Percentiles rank a stretch among this genome's conserved stretches.
Conservation (phyloP, 2,113 vertebrate genomes). For the Upupa epops region DNA sequence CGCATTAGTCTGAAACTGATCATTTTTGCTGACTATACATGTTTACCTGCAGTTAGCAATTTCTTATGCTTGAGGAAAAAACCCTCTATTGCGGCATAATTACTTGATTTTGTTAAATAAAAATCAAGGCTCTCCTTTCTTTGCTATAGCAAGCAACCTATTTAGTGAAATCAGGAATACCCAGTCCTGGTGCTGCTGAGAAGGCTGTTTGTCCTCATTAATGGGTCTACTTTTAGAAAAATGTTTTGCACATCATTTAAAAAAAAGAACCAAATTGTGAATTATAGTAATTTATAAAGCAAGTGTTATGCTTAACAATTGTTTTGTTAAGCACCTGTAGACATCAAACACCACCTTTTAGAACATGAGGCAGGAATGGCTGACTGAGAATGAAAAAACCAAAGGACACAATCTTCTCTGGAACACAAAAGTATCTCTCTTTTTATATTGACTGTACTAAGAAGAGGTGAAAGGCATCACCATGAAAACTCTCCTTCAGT, state of each 20-base stretch:
- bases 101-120: conserved; percentile 19
- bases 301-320: background rate
- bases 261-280: background rate
- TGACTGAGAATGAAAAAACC: background rate
- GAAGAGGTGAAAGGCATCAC: background rate
- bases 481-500: background rate
- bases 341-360: background rate
- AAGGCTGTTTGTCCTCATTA: background rate
- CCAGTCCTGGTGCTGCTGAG: background rate
- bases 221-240: background rate
- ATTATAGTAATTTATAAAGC: background rate
- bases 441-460: background rate
- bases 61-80: background rate
- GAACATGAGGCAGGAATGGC: background rate
- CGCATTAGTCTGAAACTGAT: conserved; percentile 33
- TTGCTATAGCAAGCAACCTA: background rate
- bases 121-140: background rate
- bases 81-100: background rate
- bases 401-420: background rate
- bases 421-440: background rate
- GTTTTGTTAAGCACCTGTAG: background rate
- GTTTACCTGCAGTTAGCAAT: conserved; percentile 21
- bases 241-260: background rate
- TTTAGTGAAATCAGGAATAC: background rate
- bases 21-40: conserved; percentile 12